These are phyloP conservation scores for Capitella teleta DNA, from an alignment of 1,140 invertebrate genomes.

Conservation along the genomic window DNA sequence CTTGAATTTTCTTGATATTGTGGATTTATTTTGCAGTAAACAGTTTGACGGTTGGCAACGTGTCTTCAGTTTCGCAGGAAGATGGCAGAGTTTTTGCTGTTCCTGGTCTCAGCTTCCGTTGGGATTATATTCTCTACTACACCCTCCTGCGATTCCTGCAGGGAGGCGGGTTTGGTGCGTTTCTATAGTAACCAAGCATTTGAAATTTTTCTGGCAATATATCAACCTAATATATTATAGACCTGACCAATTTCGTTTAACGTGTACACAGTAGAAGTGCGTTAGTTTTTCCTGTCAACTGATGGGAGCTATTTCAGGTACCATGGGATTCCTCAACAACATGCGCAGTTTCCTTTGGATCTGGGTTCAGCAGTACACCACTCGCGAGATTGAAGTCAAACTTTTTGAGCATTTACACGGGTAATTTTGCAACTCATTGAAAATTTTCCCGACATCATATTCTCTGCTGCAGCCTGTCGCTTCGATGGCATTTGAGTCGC, in stretches of 20 bases:
- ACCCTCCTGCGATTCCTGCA: constrained; percentile 81
- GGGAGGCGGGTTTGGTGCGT: constrained; percentile 56
- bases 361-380: constrained; percentile 86
- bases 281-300: background rate
- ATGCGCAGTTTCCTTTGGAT: constrained; percentile 87
- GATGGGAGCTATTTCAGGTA: constrained; percentile 20
- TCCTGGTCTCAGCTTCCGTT: constrained; percentile 53
- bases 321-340: constrained; percentile 74
- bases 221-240: no score
- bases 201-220: no score
- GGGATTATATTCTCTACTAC: constrained; percentile 79
- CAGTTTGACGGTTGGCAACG: constrained; percentile 48
- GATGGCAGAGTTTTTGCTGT: constrained; percentile 16
- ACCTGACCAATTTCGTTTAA: background rate
- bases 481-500: constrained; percentile 72
- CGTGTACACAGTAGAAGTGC: background rate
- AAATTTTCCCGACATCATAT: background rate
- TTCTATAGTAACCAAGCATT: no score
- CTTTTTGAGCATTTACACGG: constrained; percentile 77
- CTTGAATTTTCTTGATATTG: background rate
- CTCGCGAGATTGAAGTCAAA: constrained; percentile 73
- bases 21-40: constrained; percentile 52
- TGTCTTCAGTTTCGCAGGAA: background rate
- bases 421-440: constrained; percentile 31
- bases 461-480: constrained; percentile 32